phyloP scores from a whole-genome alignment of 1,140 invertebrate species.

The Drosophila repletoides region DNA sequence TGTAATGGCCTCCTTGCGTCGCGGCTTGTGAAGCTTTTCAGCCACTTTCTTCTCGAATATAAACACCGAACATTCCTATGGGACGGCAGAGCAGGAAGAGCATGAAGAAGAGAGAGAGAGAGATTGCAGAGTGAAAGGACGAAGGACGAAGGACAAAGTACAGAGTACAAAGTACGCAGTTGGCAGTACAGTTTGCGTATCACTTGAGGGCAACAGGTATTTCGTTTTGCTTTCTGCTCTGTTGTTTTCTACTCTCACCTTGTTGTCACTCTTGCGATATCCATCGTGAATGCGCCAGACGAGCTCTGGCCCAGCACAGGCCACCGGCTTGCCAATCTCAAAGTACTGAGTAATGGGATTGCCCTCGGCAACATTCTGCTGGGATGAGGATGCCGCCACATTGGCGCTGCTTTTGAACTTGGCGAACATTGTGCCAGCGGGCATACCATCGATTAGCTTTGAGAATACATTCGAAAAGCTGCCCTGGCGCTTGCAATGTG shows the following conservation, averaged over 20 bases:
- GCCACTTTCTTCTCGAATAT: constrained; percentile 96
- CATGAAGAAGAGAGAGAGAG: not conserved
- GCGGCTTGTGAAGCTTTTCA: constrained; percentile 97
- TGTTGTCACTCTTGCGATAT: constrained; percentile 93
- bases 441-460: constrained; percentile 82
- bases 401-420: constrained; percentile 89
- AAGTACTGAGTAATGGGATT: constrained; percentile 95
- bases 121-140: not conserved
- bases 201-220: not conserved
- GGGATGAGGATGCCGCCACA: constrained; percentile 78
- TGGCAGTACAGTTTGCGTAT: constrained; percentile 2
- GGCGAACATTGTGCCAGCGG: constrained; percentile 87
- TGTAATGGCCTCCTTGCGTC: constrained; percentile 94
- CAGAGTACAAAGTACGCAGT: too few species aligned
- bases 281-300: constrained; percentile 97
- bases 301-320: constrained; percentile 94
- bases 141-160: too few species aligned
- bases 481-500: constrained; percentile 71
- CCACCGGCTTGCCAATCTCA: constrained; percentile 93
- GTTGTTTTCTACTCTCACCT: constrained; percentile 86
- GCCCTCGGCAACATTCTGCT: constrained; percentile 86
- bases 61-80: constrained; percentile 97
- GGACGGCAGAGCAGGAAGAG: constrained; percentile 72
- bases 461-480: constrained; percentile 82
- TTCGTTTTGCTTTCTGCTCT: not conserved